Conservation (phyloP, 2,113 vertebrate genomes). For the Saimiri boliviensis region DNA sequence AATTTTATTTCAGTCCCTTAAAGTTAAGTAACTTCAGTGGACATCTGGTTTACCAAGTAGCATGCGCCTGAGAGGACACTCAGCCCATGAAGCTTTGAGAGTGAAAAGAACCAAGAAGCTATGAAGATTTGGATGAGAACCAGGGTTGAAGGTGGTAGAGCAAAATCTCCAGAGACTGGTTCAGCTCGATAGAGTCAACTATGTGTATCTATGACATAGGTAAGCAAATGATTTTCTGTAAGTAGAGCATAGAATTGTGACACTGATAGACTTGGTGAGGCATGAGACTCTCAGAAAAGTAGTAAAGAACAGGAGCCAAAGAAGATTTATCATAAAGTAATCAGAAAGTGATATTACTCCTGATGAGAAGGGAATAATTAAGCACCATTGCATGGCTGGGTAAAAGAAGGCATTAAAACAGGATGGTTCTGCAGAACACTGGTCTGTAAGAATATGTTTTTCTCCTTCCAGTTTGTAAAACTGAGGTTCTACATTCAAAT, state of each 20-base stretch:
- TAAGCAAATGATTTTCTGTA: background rate
- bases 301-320: background rate
- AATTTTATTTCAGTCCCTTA: background rate
- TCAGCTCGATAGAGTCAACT: background rate
- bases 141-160: background rate
- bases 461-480: background rate
- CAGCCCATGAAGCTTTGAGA: background rate
- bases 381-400: background rate
- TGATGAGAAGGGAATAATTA: background rate
- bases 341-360: background rate
- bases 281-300: background rate
- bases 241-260: background rate
- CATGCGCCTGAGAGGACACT: background rate
- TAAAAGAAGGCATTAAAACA: background rate
- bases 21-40: background rate
- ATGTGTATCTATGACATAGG: background rate
- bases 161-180: background rate
- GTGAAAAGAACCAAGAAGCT: background rate
- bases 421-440: background rate
- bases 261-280: background rate
- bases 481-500: background rate
- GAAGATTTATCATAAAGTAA: background rate
- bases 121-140: background rate
- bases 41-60: background rate
- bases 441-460: background rate